These are phyloP conservation scores for Turdus rufiventris DNA, from an alignment of 2,113 vertebrate species.

Conservation along the genomic window DNA sequence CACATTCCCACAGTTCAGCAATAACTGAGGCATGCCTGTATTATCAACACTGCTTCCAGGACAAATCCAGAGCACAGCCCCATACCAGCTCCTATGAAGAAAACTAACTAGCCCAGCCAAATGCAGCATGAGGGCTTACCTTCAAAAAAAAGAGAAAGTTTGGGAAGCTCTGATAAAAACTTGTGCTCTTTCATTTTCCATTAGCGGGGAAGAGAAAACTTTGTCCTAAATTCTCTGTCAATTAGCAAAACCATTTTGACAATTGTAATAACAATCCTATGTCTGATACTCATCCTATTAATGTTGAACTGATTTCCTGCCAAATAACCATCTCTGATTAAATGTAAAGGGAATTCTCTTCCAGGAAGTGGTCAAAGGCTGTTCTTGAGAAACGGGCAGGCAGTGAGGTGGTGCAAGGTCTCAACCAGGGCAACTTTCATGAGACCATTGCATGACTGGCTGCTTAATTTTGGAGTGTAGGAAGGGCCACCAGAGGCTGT, in stretches of 20 bases:
- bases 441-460: not conserved
- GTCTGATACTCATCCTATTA: not conserved
- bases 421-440: not conserved
- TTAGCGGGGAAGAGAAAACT: not conserved
- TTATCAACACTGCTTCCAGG: not conserved
- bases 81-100: not conserved
- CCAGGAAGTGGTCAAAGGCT: not conserved
- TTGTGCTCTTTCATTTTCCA: not conserved
- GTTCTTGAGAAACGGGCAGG: not conserved
- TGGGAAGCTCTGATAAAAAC: not conserved
- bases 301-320: not conserved
- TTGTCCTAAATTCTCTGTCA: not conserved
- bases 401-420: not conserved
- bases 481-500: not conserved
- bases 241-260: not conserved
- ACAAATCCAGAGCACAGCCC: not conserved
- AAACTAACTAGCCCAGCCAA: not conserved
- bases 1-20: not conserved
- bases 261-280: not conserved
- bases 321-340: not conserved
- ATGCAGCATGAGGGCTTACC: not conserved
- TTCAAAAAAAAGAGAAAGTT: not conserved
- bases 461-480: not conserved
- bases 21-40: not conserved
- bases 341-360: not conserved